phyloP scores from a whole-genome alignment of 2,797 vertebrate genomes.

The Linurgus olivaceus region DNA sequence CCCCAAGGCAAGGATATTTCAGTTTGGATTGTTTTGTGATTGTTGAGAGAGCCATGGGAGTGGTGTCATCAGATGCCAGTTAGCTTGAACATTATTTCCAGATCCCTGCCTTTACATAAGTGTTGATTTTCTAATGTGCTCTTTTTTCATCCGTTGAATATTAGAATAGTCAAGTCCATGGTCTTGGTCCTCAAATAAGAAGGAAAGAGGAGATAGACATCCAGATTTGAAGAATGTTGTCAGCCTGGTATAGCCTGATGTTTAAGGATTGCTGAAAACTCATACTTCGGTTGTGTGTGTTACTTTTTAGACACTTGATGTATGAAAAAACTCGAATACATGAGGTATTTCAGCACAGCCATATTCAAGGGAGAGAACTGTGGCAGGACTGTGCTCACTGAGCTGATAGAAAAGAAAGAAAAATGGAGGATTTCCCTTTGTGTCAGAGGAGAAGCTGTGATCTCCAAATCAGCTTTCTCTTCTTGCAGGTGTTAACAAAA shows the following conservation, averaged over 20 bases:
- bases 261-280: background rate
- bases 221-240: slow-evolving; percentile 16
- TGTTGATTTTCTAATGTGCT: background rate
- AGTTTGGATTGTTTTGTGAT: background rate
- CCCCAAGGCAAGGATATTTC: background rate
- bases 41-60: background rate
- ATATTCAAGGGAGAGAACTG: background rate
- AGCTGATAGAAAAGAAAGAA: background rate
- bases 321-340: background rate
- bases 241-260: slow-evolving; percentile 26
- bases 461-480: background rate
- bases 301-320: background rate
- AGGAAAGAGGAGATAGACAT: background rate
- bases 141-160: background rate
- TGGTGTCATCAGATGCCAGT: background rate
- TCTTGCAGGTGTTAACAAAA: background rate
- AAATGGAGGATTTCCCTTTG: background rate
- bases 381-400: background rate
- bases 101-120: background rate
- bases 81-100: background rate
- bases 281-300: background rate
- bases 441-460: background rate
- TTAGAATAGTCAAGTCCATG: background rate
- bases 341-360: background rate
- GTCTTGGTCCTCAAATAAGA: background rate